Evolutionary conservation across 2,113 vertebrate species (phyloP).

Genomic region (Thryonomys swinderianus): DNA sequence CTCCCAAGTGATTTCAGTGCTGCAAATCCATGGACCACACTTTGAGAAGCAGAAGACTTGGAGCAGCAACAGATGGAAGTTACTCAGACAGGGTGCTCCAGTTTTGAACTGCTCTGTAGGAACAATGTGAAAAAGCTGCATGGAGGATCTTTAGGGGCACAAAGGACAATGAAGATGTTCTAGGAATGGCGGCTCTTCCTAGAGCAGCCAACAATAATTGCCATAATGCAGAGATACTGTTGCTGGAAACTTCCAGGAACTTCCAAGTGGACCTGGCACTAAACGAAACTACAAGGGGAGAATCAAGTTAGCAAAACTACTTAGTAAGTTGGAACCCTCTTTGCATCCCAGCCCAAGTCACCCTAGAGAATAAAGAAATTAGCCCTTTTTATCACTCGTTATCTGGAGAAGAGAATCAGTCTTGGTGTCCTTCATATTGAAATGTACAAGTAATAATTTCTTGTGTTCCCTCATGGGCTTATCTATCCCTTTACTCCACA

Average conservation of each 20-base stretch:
- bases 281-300: not conserved
- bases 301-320: constrained; percentile 14
- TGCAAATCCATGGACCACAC: constrained; percentile 36
- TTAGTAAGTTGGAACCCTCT: constrained; percentile 29
- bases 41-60: constrained; percentile 25
- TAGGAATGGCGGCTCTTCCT: not conserved
- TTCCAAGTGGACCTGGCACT: not conserved
- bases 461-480: not conserved
- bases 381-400: not conserved
- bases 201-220: not conserved
- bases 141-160: not conserved
- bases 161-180: not conserved
- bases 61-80: constrained; percentile 20
- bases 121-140: not conserved
- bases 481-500: not conserved
- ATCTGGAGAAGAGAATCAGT: not conserved
- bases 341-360: not conserved
- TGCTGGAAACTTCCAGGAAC: constrained; percentile 49
- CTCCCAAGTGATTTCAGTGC: constrained; percentile 23
- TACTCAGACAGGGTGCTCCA: constrained; percentile 12
- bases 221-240: constrained; percentile 6
- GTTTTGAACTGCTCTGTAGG: not conserved
- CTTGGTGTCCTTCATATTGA: not conserved
- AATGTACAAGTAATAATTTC: constrained; percentile 41
- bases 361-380: constrained; percentile 8